A percentile compares a stretch with the other conserved stretches of the same genome.
These are phyloP conservation scores for Sorex fumeus DNA, from an alignment of 2,113 vertebrate species.

Conservation along the genomic window DNA sequence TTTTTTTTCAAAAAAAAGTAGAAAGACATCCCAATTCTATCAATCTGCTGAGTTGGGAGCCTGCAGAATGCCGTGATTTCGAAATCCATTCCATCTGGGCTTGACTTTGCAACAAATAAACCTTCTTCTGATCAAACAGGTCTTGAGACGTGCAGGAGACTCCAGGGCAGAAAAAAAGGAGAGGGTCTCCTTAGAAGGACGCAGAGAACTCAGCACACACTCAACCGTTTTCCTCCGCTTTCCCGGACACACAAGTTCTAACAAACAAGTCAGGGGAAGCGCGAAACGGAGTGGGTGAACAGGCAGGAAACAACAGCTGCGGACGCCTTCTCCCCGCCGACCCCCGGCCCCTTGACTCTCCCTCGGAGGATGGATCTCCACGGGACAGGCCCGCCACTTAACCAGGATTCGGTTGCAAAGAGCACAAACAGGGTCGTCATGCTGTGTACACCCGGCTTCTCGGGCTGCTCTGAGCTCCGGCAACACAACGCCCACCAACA, in stretches of 20 bases:
- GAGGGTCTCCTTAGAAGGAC: too few relatives aligned
- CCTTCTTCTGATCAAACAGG: conserved; percentile 4
- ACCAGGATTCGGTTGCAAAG: conserved; percentile 66
- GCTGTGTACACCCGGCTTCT: conserved; percentile 68
- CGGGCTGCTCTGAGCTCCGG: conserved; percentile 71
- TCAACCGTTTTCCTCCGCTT: not conserved
- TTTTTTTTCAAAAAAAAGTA: too few relatives aligned
- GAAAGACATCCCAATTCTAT: not conserved
- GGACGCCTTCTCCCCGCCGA: conserved; percentile 38
- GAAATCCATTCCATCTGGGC: conserved; percentile 35
- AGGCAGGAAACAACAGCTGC: conserved; percentile 19
- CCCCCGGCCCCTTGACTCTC: conserved; percentile 43
- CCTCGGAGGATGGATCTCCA: conserved; percentile 64
- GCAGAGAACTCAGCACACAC: not conserved
- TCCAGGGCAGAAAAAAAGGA: conserved; percentile 30
- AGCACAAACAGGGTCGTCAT: conserved; percentile 67
- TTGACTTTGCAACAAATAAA: conserved; percentile 33
- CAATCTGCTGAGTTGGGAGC: not conserved
- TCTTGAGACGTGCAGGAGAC: conserved; percentile 46
- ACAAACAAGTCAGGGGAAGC: conserved; percentile 37
- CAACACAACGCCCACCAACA: conserved; percentile 80
- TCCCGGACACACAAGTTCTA: conserved; percentile 25
- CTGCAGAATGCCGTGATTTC: not conserved
- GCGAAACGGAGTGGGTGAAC: conserved; percentile 59
- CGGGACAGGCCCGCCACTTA: conserved; percentile 60